Conservation (phyloP, 1,140 invertebrate genomes). For the Drosophila willistoni region DNA sequence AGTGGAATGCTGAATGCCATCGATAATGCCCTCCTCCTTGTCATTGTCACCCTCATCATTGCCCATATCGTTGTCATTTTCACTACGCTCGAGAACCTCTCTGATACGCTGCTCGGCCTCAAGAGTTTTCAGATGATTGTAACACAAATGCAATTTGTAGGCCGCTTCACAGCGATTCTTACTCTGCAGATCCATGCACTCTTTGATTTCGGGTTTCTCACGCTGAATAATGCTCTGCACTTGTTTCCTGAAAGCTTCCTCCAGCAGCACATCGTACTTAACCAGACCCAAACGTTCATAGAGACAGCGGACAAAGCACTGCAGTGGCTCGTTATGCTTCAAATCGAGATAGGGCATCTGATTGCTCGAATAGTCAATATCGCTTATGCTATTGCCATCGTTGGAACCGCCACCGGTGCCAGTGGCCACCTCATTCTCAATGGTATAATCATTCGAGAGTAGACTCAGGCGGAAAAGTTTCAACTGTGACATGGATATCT, state of each 20-base stretch:
- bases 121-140: conserved; percentile 69
- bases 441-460: conserved; percentile 55
- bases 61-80: conserved; percentile 30
- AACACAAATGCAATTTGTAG: conserved; percentile 72
- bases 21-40: conserved; percentile 35
- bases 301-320: conserved; percentile 68
- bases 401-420: conserved; percentile 25
- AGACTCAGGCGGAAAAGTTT: conserved; percentile 72
- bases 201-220: conserved; percentile 56
- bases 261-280: conserved; percentile 62
- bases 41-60: conserved; percentile 37
- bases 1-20: conserved; percentile 44
- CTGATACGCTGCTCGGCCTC: conserved; percentile 67
- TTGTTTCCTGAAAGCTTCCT: conserved; percentile 61
- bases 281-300: conserved; percentile 60
- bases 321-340: conserved; percentile 62
- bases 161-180: conserved; percentile 66
- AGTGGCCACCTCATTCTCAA: conserved; percentile 41
- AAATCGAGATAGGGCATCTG: conserved; percentile 52
- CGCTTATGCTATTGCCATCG: conserved; percentile 47
- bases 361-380: conserved; percentile 47
- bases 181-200: conserved; percentile 59
- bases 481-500: conserved; percentile 70
- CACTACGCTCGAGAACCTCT: conserved; percentile 60
- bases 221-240: conserved; percentile 51